Evolutionary conservation across 2,113 vertebrate genomes (phyloP), one percentile per base, ranked within the genome.

Genomic region (Microtus montanus): DNA sequence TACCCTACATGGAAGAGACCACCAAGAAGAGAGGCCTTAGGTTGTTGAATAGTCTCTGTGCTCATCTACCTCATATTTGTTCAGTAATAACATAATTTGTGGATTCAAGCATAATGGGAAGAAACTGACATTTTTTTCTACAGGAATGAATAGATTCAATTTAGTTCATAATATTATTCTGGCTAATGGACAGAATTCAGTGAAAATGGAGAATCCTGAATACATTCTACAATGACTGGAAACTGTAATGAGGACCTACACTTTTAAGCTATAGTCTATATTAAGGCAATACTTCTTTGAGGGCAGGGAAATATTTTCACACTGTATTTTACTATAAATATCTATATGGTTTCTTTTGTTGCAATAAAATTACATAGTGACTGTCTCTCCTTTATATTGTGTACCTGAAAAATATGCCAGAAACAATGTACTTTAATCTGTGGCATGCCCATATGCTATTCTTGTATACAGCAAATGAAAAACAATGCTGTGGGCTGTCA

Each of bases 101-200:
- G 61, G 28, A 85, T 88, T 91, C 71, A 73, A 95, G 66, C 14
- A 89, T 35, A 88, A 78, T 54, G 63, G 0, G 1, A 33, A 96
- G 58, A 35, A 49, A 63, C 28, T 47, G 35, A 38, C 77, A 66
- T 47, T 0, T 33, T 73, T 88, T 54, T 63, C 85, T 47, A 24
- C 58, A 89, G 14, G 2, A 54, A 61, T 49, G 24, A 19, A 79
- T 24, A 13, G 52, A 74, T 30, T 82, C 44, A 64, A 44, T 90
- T 66, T 96, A 61, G 61, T 90, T 80, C 64, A 82, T 86, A 71
- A 71, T n/a, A 61, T 77, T 52, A 77, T 26, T 78, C 52, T 86
- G 4, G 22, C 14, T 89, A 44, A 7, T 54, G 15, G 6, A 5
- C 13, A 93, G 30, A 47, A 5, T 44, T 41, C 28, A 85, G 5